Base-by-base conservation (phyloP, 2,113 vertebrate genomes). In the Dissostichus mawsoni region DNA sequence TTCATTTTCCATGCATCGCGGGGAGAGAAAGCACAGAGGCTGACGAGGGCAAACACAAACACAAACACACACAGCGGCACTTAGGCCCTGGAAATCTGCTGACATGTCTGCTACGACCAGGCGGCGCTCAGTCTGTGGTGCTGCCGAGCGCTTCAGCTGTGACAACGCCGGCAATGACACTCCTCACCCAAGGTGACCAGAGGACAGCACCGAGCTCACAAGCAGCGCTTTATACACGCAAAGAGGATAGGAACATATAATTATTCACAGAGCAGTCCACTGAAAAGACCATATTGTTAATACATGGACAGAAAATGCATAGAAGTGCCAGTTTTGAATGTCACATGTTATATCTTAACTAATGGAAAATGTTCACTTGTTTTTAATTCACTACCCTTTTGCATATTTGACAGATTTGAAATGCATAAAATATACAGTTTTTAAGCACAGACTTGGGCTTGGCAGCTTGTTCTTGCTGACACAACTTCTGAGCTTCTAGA, bases 1-100 rank as follows among this genome's bases (percentile, higher is more conserved):
- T 92, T 88, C 85, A 85, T 87, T 92, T 92, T 90, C 87, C 82
- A 69, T 85, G 86, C 85, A 77, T 86, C 47, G 74, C 69, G 66
- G 78, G 90, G 78, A 91, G 78, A 93, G 78, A 88, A 86, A 87
- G 78, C 80, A 79, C 74, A 81, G 81, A 80, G 82, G 90, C 90
- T 83, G 89, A 88, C 74, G 73, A 78, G 84, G 79, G 83, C 91
- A 90, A 77, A 88, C 81, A 82, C 85, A 81, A 57, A 77, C 63
- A 66, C 62, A 80, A 72, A 82, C 84, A 88, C 71, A 86, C 78
- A 84, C 62, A 61, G 79, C 33, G 73, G 78, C 87, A 81, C 87
- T 89, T 75, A 70, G 82, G 79, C 79, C 61, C 45, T 78, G 88
- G 85, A 91, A 93, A 92, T 89, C 67, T 90, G 93, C 93, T 92